Evolutionary conservation across 2,113 vertebrate species (phyloP).

Genomic region (Catharus fuscescens): DNA sequence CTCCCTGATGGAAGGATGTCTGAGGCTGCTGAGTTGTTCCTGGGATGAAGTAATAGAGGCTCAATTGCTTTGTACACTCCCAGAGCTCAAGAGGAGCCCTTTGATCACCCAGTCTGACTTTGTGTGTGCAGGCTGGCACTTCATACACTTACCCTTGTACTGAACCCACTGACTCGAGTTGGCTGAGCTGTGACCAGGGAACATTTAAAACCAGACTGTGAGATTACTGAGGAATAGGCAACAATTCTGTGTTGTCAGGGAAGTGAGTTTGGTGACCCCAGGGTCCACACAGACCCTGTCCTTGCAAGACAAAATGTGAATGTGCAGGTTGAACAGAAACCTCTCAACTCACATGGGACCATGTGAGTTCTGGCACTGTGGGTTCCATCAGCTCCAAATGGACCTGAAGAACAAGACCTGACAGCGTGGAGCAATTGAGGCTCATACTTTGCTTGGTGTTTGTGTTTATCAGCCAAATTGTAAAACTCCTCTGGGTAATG

Average conservation of each 20-base stretch:
- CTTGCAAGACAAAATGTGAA: background rate
- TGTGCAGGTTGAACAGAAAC: background rate
- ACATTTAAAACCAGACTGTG: background rate
- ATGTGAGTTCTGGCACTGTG: background rate
- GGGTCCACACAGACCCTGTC: background rate
- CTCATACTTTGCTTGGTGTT: background rate
- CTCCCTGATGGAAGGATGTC: background rate
- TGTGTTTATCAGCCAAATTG: background rate
- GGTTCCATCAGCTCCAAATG: background rate
- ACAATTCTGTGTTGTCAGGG: background rate
- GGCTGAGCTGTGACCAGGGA: background rate
- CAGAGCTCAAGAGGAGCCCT: background rate
- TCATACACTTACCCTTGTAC: background rate
- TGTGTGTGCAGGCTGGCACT: background rate
- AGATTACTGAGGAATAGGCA: background rate
- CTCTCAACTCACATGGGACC: background rate
- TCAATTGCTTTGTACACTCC: rapidly evolving
- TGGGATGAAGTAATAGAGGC: background rate
- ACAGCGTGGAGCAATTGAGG: rapidly evolving
- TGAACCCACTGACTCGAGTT: background rate
- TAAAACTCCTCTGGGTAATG: background rate
- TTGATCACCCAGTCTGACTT: rapidly evolving
- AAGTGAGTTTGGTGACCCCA: background rate
- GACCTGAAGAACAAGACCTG: background rate
- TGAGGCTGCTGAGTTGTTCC: background rate